A percentile compares a stretch with the other conserved stretches of the same genome.
Evolutionary conservation across 1,140 invertebrate species (phyloP).

Genomic region (Oncopeltus fasciatus): DNA sequence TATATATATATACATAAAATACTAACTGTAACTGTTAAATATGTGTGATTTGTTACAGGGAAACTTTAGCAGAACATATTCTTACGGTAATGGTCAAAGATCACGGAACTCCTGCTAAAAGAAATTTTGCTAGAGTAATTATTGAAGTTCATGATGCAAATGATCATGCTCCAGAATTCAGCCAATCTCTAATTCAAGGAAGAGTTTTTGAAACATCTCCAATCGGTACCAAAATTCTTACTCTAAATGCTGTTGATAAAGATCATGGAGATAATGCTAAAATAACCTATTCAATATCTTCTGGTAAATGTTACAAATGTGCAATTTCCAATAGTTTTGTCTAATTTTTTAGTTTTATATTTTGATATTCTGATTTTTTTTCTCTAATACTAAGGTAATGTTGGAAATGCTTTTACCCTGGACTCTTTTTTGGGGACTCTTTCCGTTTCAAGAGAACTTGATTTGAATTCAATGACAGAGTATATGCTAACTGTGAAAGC

Average conservation of each 20-base stretch:
- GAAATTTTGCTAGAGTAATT: constrained; percentile 67
- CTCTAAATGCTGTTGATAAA: constrained; percentile 59
- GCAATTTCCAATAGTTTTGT: too few species aligned
- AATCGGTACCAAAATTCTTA: constrained; percentile 53
- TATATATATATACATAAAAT: constrained; percentile 10
- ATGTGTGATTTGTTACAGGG: constrained; percentile 31
- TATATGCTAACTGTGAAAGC: constrained; percentile 73
- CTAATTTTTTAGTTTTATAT: too few species aligned
- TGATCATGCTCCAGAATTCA: constrained; percentile 75
- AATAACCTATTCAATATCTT: constrained; percentile 64
- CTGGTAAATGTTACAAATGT: constrained; percentile 34
- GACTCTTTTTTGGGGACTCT: constrained; percentile 64
- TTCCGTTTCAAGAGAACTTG: constrained; percentile 54
- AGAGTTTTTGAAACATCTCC: constrained; percentile 61
- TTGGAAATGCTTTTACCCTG: constrained; percentile 67
- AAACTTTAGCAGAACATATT: constrained; percentile 66
- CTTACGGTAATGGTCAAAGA: constrained; percentile 82
- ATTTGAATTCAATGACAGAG: constrained; percentile 49
- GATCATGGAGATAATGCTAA: constrained; percentile 70
- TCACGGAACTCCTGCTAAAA: constrained; percentile 67
- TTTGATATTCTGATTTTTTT: too few species aligned
- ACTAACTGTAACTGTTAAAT: too few species aligned
- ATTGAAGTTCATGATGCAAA: constrained; percentile 77
- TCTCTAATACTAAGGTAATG: too few species aligned
- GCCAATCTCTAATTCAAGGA: constrained; percentile 53